A percentile compares a stretch with the other conserved stretches of the same genome.
Evolutionary conservation across 2,888 invertebrate genomes (phyloP).

Genomic region (Caenorhabditis wallacei): DNA sequence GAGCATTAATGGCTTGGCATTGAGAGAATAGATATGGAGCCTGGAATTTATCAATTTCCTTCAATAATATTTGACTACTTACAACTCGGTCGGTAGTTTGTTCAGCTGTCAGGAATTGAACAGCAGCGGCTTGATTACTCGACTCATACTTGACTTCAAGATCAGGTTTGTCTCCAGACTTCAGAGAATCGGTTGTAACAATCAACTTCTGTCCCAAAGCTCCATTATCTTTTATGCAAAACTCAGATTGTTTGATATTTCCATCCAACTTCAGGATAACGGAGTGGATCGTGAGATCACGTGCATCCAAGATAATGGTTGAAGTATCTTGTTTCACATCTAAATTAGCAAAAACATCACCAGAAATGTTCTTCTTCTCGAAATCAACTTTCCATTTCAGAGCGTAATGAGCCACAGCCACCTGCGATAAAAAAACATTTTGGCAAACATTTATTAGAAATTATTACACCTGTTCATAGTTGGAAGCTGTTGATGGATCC

Average conservation of each 20-base stretch:
- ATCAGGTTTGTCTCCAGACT: conserved; percentile 36
- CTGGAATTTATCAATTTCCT: no score
- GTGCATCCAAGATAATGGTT: conserved; percentile 74
- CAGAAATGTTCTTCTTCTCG: conserved; percentile 67
- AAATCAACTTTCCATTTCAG: conserved; percentile 80
- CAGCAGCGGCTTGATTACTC: conserved; percentile 89
- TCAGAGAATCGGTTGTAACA: conserved; percentile 25
- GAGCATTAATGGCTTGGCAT: conserved; percentile 90
- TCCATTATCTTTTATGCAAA: conserved; percentile 50
- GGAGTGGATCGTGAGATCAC: conserved; percentile 70
- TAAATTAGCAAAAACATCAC: conserved; percentile 64
- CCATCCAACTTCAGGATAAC: conserved; percentile 51
- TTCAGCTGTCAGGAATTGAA: conserved; percentile 92
- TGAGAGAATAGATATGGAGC: conserved; percentile 88
- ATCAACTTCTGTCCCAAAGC: conserved; percentile 65
- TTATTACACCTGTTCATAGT: conserved; percentile 69
- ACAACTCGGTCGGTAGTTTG: conserved; percentile 90
- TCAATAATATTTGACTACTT: conserved; percentile 6
- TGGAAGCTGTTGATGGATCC: conserved; percentile 76
- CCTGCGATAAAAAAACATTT: conserved; percentile 9
- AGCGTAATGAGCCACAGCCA: conserved; percentile 69
- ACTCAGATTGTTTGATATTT: conserved; percentile 30
- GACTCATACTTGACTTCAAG: conserved; percentile 88
- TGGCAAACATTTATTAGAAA: neutral
- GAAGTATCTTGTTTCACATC: conserved; percentile 67